Conservation (phyloP, 2,797 vertebrate species). For the Staurois parvus region DNA sequence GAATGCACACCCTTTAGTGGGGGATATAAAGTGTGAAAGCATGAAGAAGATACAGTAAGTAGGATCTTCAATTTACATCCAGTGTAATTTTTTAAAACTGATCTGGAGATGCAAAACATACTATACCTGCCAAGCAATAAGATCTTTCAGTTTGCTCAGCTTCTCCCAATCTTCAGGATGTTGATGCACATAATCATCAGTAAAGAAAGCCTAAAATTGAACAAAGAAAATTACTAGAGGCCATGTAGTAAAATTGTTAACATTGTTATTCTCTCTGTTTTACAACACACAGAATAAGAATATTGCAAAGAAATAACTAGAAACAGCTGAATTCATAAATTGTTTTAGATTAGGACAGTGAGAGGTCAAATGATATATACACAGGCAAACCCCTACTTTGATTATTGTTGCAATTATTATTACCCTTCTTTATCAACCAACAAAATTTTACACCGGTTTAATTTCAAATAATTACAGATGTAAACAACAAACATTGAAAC, state of each 20-base stretch:
- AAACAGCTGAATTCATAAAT: not conserved
- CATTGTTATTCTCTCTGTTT: not conserved
- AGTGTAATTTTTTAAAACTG: not conserved
- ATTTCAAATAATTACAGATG: too few relatives aligned
- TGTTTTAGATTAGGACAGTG: not conserved
- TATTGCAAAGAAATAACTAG: too few relatives aligned
- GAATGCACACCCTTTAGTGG: too few relatives aligned
- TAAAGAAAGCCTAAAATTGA: constrained; percentile 91
- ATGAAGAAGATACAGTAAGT: too few relatives aligned
- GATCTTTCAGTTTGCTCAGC: constrained; percentile 89
- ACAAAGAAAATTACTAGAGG: constrained; percentile 22
- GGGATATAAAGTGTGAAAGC: too few relatives aligned
- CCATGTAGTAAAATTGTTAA: not conserved
- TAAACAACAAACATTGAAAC: too few relatives aligned
- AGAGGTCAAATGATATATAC: not conserved
- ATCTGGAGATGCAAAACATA: not conserved
- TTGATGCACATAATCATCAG: constrained; percentile 84
- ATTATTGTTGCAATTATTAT: too few relatives aligned
- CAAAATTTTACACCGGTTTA: too few relatives aligned
- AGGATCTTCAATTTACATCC: not conserved
- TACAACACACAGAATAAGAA: not conserved
- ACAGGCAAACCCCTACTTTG: not conserved
- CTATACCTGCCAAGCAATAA: constrained; percentile 97
- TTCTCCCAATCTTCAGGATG: constrained; percentile 92
- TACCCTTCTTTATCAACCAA: too few relatives aligned